Evolutionary conservation across 1,140 invertebrate species (phyloP).

Genomic region (Aphidius ervi): DNA sequence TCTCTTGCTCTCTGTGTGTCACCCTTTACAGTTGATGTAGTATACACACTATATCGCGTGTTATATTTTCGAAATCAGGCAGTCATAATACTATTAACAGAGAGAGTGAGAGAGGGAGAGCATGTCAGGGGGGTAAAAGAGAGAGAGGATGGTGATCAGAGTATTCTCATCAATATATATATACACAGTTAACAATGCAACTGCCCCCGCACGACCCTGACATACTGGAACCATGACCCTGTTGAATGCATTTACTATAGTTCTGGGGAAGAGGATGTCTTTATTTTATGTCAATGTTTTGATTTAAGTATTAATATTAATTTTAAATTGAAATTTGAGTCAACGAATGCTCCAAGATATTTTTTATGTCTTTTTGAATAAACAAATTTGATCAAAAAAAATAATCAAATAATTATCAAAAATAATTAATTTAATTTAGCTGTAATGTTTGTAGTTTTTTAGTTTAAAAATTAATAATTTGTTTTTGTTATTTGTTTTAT

Average conservation of each 20-base stretch:
- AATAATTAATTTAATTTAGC: no score
- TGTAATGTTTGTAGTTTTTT: no score
- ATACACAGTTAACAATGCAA: constrained; percentile 12
- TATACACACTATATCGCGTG: constrained; percentile 31
- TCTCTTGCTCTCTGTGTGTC: not conserved
- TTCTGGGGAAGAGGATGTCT: not conserved
- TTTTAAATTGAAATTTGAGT: no score
- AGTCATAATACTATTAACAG: constrained; percentile 48
- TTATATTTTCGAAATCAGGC: constrained; percentile 48
- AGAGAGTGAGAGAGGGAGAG: constrained; percentile 38
- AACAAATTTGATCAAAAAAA: no score
- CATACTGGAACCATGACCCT: constrained; percentile 37
- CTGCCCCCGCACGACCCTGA: constrained; percentile 32
- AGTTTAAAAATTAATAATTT: no score
- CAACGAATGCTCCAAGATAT: no score
- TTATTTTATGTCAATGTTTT: not conserved
- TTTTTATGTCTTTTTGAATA: no score
- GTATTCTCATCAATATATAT: no score
- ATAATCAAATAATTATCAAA: no score
- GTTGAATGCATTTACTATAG: constrained; percentile 24
- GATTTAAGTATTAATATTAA: no score
- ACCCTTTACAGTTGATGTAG: constrained; percentile 13
- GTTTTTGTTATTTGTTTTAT: no score
- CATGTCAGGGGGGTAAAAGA: constrained; percentile 23
- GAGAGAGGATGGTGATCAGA: constrained; percentile 13